Percentiles rank a stretch among this genome's conserved stretches.
These are phyloP conservation scores for Aleiodes leptofemur DNA, from an alignment of 2,888 invertebrate genomes.

Conservation along the genomic window DNA sequence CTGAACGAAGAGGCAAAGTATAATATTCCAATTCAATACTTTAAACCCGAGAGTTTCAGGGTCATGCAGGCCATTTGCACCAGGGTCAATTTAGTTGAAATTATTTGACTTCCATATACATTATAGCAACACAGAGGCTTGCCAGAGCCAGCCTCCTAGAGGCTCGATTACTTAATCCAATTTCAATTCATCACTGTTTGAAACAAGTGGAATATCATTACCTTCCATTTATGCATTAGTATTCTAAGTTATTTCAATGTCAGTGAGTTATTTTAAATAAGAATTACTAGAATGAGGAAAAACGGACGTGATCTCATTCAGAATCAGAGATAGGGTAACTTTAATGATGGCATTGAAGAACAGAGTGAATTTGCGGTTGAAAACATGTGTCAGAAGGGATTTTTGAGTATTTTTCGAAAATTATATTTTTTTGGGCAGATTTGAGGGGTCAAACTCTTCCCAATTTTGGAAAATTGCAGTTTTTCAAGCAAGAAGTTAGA, in stretches of 20 bases:
- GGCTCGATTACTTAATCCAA: slow-evolving; percentile 39
- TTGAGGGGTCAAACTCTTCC: no score
- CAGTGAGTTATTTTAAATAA: neutral
- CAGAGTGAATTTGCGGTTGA: no score
- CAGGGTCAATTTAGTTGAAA: slow-evolving; percentile 63
- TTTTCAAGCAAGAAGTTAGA: no score
- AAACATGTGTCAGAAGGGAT: no score
- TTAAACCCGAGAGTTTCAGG: slow-evolving; percentile 45
- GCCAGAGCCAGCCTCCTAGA: slow-evolving; percentile 27
- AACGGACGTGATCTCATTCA: neutral
- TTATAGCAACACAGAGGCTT: slow-evolving; percentile 18
- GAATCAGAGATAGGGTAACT: no score
- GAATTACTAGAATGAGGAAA: neutral
- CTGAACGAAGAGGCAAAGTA: no score
- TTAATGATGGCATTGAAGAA: neutral
- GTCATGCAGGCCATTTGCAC: slow-evolving; percentile 55
- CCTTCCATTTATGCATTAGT: neutral
- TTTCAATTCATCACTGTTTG: slow-evolving; percentile 41
- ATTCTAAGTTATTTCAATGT: neutral
- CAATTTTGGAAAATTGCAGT: no score
- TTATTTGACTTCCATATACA: slow-evolving; percentile 57
- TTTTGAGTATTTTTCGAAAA: no score
- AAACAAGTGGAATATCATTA: slow-evolving; percentile 17
- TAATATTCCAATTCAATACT: neutral
- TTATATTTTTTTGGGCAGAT: no score